Percentiles rank a stretch among this genome's conserved stretches.
Conservation (phyloP, 2,113 vertebrate species). For the Lagopus muta region DNA sequence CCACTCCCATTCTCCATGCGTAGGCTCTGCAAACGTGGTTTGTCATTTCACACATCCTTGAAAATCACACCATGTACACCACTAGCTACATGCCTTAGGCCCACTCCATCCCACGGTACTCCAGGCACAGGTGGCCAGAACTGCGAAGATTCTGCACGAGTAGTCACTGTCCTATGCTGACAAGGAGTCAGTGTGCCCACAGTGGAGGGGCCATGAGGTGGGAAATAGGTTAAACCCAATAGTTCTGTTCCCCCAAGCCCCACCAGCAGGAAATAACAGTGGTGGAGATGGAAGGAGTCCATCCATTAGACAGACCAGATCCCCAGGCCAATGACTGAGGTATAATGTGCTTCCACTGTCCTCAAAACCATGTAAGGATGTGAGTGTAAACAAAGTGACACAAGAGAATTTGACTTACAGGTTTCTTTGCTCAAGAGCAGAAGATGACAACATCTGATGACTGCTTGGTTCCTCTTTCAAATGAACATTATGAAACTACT, state of each 20-base stretch:
- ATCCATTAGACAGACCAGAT: not conserved
- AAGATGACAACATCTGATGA: not conserved
- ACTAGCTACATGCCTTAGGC: not conserved
- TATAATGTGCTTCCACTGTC: not conserved
- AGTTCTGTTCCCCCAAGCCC: not conserved
- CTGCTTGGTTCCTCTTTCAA: not conserved
- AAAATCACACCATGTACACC: not conserved
- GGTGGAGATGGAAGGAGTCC: not conserved
- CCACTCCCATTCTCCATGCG: not conserved
- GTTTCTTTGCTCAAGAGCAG: not conserved
- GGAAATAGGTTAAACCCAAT: not conserved
- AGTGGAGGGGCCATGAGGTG: not conserved
- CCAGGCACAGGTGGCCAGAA: not conserved
- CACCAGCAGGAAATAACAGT: not conserved
- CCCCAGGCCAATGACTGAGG: not conserved
- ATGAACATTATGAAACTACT: not conserved
- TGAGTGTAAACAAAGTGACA: not conserved
- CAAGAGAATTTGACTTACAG: not conserved
- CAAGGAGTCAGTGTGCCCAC: not conserved
- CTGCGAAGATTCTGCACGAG: not conserved
- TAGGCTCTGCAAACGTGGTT: not conserved
- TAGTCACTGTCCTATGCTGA: accelerated
- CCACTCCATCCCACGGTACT: not conserved
- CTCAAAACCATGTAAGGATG: not conserved
- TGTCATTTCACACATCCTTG: not conserved